phyloP scores from a whole-genome alignment of 2,113 vertebrate genomes.

The Rhinopithecus roxellana region DNA sequence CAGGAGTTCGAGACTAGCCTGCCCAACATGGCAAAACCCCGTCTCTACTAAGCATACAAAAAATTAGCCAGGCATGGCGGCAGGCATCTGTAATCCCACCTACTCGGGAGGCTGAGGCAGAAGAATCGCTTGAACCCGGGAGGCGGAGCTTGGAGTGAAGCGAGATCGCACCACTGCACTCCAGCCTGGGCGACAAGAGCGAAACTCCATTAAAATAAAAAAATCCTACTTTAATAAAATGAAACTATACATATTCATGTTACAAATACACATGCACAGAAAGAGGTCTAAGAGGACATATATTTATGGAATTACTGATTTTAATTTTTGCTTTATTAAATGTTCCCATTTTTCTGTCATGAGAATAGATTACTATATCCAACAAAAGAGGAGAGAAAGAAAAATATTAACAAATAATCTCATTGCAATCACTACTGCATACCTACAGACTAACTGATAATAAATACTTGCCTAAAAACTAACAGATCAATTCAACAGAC shows the following conservation, averaged over 20 bases:
- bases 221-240: not conserved
- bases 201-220: no score
- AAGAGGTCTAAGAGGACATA: not conserved
- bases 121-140: no score
- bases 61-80: no score
- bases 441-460: not conserved
- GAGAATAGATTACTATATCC: not conserved
- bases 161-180: no score
- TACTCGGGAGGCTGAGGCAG: no score
- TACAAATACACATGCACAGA: not conserved
- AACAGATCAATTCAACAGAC: not conserved
- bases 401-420: not conserved
- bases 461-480: not conserved
- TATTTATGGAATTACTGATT: not conserved
- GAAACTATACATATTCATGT: not conserved
- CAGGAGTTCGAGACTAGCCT: no score
- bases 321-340: slow-evolving; percentile 22
- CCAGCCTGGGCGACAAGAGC: no score
- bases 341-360: not conserved
- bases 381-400: not conserved
- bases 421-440: not conserved
- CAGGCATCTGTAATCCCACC: no score
- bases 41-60: no score
- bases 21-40: no score
- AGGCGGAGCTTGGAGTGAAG: no score